These are phyloP conservation scores for Papilio protenor DNA, from an alignment of 2,888 invertebrate genomes.

Conservation along the genomic window DNA sequence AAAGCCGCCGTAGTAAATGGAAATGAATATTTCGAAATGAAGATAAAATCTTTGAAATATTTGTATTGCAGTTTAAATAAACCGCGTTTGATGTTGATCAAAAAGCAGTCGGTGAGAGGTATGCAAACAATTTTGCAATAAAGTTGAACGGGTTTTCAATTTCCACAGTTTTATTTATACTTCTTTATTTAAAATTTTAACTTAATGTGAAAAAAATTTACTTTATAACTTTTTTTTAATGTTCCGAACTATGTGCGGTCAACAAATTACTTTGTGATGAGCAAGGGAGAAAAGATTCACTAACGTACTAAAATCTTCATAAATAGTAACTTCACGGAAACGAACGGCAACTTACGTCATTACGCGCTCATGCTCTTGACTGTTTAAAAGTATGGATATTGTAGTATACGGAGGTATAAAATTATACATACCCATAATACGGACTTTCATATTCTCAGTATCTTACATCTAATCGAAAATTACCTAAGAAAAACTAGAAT, in stretches of 20 bases:
- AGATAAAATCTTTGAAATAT: constrained; percentile 17
- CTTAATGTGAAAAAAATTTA: background rate
- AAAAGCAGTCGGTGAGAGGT: constrained; percentile 11
- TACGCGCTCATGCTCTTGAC: background rate
- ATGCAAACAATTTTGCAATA: constrained; percentile 22
- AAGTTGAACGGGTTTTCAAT: background rate
- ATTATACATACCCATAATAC: too few relatives aligned
- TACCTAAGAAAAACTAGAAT: too few relatives aligned
- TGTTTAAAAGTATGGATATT: too few relatives aligned
- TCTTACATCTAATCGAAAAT: too few relatives aligned
- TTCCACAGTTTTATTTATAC: background rate
- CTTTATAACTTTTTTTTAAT: background rate
- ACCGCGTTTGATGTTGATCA: constrained; percentile 18
- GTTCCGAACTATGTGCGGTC: background rate
- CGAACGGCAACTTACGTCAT: background rate
- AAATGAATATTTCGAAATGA: constrained; percentile 13
- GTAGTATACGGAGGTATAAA: too few relatives aligned
- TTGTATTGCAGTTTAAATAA: constrained; percentile 12
- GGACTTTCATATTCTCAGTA: background rate
- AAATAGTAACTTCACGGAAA: background rate
- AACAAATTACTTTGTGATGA: background rate
- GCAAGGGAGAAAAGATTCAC: background rate
- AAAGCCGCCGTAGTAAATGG: background rate
- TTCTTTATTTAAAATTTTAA: background rate
- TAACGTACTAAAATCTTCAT: background rate